These are phyloP conservation scores for Plagiodera versicolora DNA, from an alignment of 2,888 invertebrate genomes.

Conservation along the genomic window DNA sequence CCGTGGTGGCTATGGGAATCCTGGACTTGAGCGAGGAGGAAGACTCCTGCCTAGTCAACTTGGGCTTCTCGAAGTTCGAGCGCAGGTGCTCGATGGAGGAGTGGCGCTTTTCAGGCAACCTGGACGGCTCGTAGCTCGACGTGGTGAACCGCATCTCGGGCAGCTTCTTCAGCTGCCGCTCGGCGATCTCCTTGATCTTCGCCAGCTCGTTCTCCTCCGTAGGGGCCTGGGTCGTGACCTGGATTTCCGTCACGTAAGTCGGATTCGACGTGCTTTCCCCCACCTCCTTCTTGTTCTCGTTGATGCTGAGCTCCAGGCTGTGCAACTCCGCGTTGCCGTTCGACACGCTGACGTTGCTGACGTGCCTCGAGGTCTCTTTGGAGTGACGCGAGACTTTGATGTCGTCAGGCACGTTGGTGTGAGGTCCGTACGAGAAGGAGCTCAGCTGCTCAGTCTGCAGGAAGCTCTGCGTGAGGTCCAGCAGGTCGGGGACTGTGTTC, in stretches of 20 bases:
- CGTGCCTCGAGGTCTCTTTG: conserved; percentile 32
- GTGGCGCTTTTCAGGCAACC: conserved; percentile 61
- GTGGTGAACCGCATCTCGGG: conserved; percentile 66
- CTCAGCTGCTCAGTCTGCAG: conserved; percentile 46
- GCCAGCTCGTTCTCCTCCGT: conserved; percentile 46
- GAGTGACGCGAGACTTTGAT: conserved; percentile 64
- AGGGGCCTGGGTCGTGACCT: conserved; percentile 62
- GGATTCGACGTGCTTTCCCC: conserved; percentile 52
- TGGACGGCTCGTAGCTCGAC: conserved; percentile 64
- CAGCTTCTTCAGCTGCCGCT: conserved; percentile 52
- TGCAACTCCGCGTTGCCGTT: conserved; percentile 43
- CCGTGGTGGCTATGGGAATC: conserved; percentile 50
- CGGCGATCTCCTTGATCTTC: conserved; percentile 53
- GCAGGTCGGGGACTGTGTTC: conserved; percentile 28
- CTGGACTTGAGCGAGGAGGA: conserved; percentile 45
- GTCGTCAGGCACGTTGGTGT: conserved; percentile 66
- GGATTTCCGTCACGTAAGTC: conserved; percentile 74
- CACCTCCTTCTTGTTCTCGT: conserved; percentile 49
- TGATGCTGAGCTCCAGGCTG: conserved; percentile 42
- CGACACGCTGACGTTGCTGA: conserved; percentile 41
- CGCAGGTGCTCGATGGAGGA: conserved; percentile 60
- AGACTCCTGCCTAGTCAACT: conserved; percentile 34
- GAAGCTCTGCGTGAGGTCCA: conserved; percentile 44
- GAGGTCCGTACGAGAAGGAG: conserved; percentile 49
- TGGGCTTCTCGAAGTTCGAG: conserved; percentile 55